phyloP scores from a whole-genome alignment of 2,888 invertebrate species.

The Lamellibrachia columna region DNA sequence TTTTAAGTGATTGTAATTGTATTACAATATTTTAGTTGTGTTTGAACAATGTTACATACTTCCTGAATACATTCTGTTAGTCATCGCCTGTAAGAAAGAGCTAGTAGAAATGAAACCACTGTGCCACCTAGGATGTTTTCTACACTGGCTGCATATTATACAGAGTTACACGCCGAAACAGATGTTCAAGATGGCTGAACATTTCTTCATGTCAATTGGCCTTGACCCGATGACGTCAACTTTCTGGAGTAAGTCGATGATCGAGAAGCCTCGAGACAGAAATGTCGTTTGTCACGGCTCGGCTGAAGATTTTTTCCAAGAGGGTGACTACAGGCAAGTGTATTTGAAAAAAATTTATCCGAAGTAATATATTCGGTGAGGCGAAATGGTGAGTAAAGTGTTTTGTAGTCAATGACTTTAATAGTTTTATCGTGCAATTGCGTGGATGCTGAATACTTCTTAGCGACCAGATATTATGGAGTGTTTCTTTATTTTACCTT shows the following conservation, averaged over 20 bases:
- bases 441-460: too few relatives aligned
- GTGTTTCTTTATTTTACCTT: too few relatives aligned
- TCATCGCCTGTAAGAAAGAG: not conserved
- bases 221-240: slow-evolving; percentile 81
- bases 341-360: not conserved
- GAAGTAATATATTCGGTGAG: not conserved
- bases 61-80: not conserved
- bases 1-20: too few relatives aligned
- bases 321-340: slow-evolving; percentile 31
- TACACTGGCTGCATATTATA: not conserved
- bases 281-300: slow-evolving; percentile 62
- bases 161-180: slow-evolving; percentile 37
- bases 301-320: slow-evolving; percentile 71
- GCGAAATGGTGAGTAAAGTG: too few relatives aligned
- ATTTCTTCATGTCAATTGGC: slow-evolving; percentile 61
- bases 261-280: slow-evolving; percentile 76
- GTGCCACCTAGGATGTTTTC: not conserved
- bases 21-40: too few relatives aligned
- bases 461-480: too few relatives aligned
- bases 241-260: slow-evolving; percentile 85
- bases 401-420: too few relatives aligned
- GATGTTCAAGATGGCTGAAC: slow-evolving; percentile 52
- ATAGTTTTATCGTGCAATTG: too few relatives aligned
- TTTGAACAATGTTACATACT: too few relatives aligned
- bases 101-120: not conserved